Evolutionary conservation across 2,113 vertebrate genomes (phyloP), one percentile per base, ranked within the genome.

Genomic region (Protobothrops flavoviridis): DNA sequence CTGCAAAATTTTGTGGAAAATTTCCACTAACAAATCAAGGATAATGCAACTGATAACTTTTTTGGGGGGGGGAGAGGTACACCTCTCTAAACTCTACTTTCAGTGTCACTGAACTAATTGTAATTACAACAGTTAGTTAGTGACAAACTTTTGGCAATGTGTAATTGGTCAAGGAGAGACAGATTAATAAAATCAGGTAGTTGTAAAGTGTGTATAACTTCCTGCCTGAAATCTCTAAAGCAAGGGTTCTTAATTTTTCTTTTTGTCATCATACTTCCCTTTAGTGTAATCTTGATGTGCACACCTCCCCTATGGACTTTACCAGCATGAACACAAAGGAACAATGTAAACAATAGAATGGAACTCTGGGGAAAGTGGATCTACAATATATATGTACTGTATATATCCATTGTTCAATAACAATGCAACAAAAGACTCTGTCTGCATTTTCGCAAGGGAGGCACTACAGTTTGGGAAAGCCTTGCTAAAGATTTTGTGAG

Each of bases 1-100:
- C 87, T 92, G 6, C 0, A 55, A 61, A 64, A 91, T 88, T 92
- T 91, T 56, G 3, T 85, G 91, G 17, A 11, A 57, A 88, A 61
- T 91, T 95, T 93, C 48, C 69, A 91, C 48, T 56, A 91, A 1
- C 90, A 89, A 20, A 69, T 39, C 90, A 94, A 91, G 91, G 92
- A 89, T 59, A 86, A 12, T 50, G 87, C 45, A 95, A 94, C 89
- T 61, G 93, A 85, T 85, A 81, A 56, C 55, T 90, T 90, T 92
- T 64, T 92, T 23, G 15, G 81, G 15, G 15, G 91, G 92, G 93
- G 55, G 48, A 21, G 45, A 39, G n/a, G 1, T 15, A 1, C 29
- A 92, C 88, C 64, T 90, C 86, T 33, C 69, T 12, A 0, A 93
- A 81, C 56, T 57, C 13, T 53, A 8, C 21, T 59, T 50, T 50